These are phyloP conservation scores for Sesia apiformis DNA, from an alignment of 2,888 invertebrate genomes.

Conservation along the genomic window DNA sequence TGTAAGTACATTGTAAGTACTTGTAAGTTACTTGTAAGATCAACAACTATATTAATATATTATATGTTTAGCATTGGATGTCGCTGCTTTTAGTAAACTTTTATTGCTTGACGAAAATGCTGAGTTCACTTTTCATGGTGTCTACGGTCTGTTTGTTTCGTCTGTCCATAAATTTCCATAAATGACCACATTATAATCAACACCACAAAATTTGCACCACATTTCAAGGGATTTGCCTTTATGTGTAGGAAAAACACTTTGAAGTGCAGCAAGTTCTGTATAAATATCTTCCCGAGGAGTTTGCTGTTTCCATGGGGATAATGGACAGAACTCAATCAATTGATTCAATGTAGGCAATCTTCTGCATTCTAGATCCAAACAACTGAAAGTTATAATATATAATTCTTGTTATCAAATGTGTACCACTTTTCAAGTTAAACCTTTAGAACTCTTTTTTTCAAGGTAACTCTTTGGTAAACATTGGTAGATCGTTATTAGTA, in stretches of 20 bases:
- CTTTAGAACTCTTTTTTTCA: background rate
- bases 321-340: background rate
- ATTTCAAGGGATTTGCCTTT: background rate
- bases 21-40: no score
- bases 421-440: background rate
- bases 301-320: constrained; percentile 1
- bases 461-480: background rate
- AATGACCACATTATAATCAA: background rate
- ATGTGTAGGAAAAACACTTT: constrained; percentile 2
- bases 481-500: background rate
- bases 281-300: background rate
- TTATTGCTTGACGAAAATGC: background rate
- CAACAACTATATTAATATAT: no score
- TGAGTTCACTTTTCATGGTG: constrained; percentile 1
- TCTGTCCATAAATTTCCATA: constrained; percentile 5
- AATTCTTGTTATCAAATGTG: background rate
- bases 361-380: background rate
- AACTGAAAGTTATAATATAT: background rate
- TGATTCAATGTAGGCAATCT: background rate
- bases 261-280: background rate
- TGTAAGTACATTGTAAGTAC: no score
- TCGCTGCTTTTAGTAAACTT: background rate
- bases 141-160: constrained; percentile 1
- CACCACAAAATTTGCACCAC: background rate
- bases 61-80: background rate